A percentile compares a stretch with the other conserved stretches of the same genome.
Conservation (phyloP, 2,888 invertebrate species). For the Stenotaenia linearis region DNA sequence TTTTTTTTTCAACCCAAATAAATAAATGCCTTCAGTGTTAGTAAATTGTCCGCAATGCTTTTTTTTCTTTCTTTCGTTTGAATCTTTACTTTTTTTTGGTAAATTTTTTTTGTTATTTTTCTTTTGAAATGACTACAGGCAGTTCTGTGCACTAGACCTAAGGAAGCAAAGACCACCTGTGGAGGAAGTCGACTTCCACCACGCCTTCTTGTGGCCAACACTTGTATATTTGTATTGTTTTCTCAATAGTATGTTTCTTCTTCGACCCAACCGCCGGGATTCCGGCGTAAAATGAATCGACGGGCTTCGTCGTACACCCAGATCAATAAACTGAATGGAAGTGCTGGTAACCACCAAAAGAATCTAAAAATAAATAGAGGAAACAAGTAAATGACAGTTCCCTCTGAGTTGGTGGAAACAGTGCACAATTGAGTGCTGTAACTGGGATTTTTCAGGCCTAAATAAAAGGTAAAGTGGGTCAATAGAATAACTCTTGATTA, state of each 20-base stretch:
- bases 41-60: constrained; percentile 30
- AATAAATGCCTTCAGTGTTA: constrained; percentile 33
- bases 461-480: too few relatives aligned
- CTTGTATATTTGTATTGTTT: background rate
- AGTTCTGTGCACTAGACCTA: constrained; percentile 33
- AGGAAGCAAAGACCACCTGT: constrained; percentile 4
- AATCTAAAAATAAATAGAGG: constrained; percentile 49
- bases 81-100: background rate
- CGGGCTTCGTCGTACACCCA: constrained; percentile 68
- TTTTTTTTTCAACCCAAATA: constrained; percentile 17
- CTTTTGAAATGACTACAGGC: constrained; percentile 19
- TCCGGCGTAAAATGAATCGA: constrained; percentile 69
- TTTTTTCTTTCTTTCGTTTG: background rate
- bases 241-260: constrained; percentile 87
- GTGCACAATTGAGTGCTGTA: too few relatives aligned
- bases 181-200: background rate
- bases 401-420: background rate
- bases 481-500: too few relatives aligned
- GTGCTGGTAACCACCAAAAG: constrained; percentile 64
- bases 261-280: constrained; percentile 98
- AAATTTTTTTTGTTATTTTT: background rate
- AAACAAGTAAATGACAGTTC: background rate
- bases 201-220: background rate
- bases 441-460: too few relatives aligned
- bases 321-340: constrained; percentile 69